Conservation (phyloP, 1,140 invertebrate genomes). For the Magallana ariakensis region DNA sequence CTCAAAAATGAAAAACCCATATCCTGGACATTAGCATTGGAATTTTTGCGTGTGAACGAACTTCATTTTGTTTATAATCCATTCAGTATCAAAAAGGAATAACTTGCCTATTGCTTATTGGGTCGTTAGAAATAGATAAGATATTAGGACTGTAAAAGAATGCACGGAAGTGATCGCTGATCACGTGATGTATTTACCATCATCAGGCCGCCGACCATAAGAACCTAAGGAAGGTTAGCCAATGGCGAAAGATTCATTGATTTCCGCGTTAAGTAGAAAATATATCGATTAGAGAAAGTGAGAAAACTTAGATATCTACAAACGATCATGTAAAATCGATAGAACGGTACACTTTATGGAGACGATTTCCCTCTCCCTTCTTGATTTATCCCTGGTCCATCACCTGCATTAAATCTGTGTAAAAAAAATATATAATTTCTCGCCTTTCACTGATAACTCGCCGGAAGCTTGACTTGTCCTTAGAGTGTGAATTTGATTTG, state of each 20-base stretch:
- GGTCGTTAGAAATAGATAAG: conserved; percentile 3
- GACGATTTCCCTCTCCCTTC: background rate
- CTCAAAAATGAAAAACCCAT: too few relatives aligned
- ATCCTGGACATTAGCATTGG: background rate
- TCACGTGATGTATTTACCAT: background rate
- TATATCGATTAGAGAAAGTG: conserved; percentile 24
- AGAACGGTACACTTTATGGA: background rate
- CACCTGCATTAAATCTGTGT: background rate
- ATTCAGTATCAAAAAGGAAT: background rate
- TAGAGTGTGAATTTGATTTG: conserved; percentile 26
- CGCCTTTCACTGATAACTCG: background rate
- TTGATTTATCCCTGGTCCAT: background rate
- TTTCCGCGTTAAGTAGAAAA: background rate
- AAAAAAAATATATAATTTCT: background rate
- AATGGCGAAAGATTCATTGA: background rate
- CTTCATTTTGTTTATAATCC: background rate
- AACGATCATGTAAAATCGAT: conserved; percentile 15
- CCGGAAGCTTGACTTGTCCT: background rate
- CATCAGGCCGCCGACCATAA: background rate
- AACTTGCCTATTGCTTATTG: background rate
- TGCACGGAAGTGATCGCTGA: background rate
- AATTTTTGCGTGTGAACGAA: background rate
- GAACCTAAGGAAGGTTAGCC: background rate
- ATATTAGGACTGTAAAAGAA: background rate
- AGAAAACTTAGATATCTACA: background rate